Percentiles rank a stretch among this genome's conserved stretches.
Evolutionary conservation across 2,888 invertebrate species (phyloP).

Genomic region (Caenorhabditis doughertyi): DNA sequence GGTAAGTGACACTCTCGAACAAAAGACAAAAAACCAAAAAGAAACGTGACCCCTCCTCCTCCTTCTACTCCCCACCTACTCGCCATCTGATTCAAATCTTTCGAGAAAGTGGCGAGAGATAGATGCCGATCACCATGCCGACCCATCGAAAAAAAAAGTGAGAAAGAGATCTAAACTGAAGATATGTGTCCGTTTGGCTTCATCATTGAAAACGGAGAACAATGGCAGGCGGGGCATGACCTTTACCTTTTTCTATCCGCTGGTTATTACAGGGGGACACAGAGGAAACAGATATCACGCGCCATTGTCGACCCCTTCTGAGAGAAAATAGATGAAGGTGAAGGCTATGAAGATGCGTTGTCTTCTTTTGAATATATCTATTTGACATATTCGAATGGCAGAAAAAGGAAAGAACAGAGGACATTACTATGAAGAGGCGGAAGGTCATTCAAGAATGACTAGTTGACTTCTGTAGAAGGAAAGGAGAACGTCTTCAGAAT

Average conservation of each 20-base stretch:
- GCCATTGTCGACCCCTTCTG: background rate
- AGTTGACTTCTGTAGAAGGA: background rate
- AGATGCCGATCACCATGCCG: conserved; percentile 43
- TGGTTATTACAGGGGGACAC: conserved; percentile 7
- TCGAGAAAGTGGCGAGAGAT: conserved; percentile 17
- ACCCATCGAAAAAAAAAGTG: background rate
- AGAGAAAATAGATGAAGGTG: no score
- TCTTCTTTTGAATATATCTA: conserved; percentile 1
- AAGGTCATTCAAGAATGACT: conserved; percentile 44
- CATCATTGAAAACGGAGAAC: conserved; percentile 30
- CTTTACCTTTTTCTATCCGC: conserved; percentile 15
- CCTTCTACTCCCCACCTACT: no score
- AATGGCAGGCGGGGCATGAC: conserved; percentile 31
- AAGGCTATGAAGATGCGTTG: no score
- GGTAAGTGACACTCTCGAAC: conserved; percentile 33
- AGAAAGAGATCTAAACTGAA: conserved; percentile 20
- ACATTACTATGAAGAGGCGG: conserved; percentile 4
- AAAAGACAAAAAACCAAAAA: no score
- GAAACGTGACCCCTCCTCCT: conserved; percentile 31
- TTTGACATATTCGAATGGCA: conserved; percentile 43
- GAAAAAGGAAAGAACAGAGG: background rate
- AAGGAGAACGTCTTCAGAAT: background rate
- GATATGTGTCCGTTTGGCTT: background rate
- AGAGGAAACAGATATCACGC: conserved; percentile 27
- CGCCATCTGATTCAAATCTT: conserved; percentile 17